phyloP scores from a whole-genome alignment of 1,140 invertebrate genomes.

The Drosophila bocki region DNA sequence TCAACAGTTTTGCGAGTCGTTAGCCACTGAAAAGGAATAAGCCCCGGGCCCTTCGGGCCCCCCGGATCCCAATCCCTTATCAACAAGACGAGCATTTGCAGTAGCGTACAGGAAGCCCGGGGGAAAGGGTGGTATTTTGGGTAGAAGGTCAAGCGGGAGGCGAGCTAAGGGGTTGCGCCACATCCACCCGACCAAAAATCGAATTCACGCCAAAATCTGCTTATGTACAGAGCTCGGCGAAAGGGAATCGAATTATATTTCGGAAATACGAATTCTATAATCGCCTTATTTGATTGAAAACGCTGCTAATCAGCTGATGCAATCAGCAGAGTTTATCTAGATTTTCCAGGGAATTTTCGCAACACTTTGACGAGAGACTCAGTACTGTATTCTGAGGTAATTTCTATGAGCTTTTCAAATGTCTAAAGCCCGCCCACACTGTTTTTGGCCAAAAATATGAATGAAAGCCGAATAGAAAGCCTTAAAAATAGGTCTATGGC shows the following conservation, averaged over 20 bases:
- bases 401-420: neutral
- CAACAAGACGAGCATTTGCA: constrained; percentile 56
- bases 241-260: constrained; percentile 7
- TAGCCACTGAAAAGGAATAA: constrained; percentile 46
- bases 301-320: constrained; percentile 16
- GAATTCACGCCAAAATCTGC: constrained; percentile 32
- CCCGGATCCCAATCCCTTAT: constrained; percentile 37
- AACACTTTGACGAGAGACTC: neutral
- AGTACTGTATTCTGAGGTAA: neutral
- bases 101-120: constrained; percentile 17
- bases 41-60: constrained; percentile 12
- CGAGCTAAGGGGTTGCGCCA: constrained; percentile 25
- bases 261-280: neutral
- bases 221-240: constrained; percentile 10
- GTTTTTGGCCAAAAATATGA: neutral
- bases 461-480: neutral
- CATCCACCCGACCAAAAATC: constrained; percentile 41
- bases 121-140: neutral
- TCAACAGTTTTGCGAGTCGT: constrained; percentile 69
- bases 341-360: constrained; percentile 1
- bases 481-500: too few species aligned
- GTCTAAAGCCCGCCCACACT: neutral
- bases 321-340: constrained; percentile 4
- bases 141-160: neutral
- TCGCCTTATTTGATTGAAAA: constrained; percentile 21